Conservation (phyloP, 2,113 vertebrate species). For the Dasyurus viverrinus region DNA sequence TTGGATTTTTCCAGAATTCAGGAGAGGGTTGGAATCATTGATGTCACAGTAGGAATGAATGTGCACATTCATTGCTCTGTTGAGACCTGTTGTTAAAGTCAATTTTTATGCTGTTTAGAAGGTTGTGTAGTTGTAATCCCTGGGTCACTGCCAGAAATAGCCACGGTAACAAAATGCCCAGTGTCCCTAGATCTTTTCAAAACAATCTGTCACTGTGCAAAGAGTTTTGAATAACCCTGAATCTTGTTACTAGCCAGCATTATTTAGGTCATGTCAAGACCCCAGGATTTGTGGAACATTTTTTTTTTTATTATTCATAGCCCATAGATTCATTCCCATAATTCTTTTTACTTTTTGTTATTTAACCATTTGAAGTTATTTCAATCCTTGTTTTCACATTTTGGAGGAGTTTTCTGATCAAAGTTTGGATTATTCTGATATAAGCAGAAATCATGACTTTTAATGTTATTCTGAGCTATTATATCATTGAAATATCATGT, state of each 20-base stretch:
- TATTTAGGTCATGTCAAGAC: conserved; percentile 33
- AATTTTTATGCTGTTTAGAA: conserved; percentile 61
- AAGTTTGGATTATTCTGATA: conserved; percentile 9
- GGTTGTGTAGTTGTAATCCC: conserved; percentile 55
- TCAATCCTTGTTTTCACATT: conserved; percentile 7
- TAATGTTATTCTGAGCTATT: background rate
- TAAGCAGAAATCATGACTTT: conserved; percentile 16
- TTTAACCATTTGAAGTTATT: conserved; percentile 6
- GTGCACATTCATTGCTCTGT: conserved; percentile 52
- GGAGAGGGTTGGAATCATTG: conserved; percentile 57
- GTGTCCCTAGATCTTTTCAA: conserved; percentile 50
- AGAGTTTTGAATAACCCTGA: conserved; percentile 52
- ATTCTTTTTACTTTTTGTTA: background rate
- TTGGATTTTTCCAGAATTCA: conserved; percentile 68
- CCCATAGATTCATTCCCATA: conserved; percentile 28
- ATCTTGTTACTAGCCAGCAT: conserved; percentile 25
- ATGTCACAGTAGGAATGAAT: conserved; percentile 65
- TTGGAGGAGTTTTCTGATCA: conserved; percentile 21
- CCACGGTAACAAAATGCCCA: conserved; percentile 45
- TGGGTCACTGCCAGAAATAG: conserved; percentile 54
- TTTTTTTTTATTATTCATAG: background rate
- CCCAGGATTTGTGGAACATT: background rate
- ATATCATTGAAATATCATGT: background rate
- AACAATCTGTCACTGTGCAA: conserved; percentile 53
- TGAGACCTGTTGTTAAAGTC: conserved; percentile 65